Evolutionary conservation across 1,140 invertebrate genomes (phyloP).

Genomic region (Saccostrea glomerata): DNA sequence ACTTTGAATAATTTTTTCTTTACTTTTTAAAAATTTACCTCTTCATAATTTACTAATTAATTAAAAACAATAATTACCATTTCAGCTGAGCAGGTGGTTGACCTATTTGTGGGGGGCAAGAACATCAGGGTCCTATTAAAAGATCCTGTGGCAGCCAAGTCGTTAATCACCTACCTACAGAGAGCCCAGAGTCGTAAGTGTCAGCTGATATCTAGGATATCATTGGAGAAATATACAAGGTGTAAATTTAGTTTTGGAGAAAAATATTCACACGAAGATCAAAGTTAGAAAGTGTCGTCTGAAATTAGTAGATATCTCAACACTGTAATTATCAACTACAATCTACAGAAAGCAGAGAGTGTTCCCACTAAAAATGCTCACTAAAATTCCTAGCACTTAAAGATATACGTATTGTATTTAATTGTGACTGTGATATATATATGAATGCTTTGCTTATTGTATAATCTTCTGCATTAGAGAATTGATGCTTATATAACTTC

Average conservation of each 20-base stretch:
- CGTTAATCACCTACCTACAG: not conserved
- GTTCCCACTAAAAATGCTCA: no score
- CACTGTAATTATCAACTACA: not conserved
- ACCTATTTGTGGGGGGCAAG: not conserved
- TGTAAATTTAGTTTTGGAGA: not conserved
- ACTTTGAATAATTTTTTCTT: no score
- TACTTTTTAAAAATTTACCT: no score
- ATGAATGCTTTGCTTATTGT: no score
- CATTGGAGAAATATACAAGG: not conserved
- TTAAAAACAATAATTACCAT: not conserved
- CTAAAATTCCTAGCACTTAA: no score
- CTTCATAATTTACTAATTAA: no score
- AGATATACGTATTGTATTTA: no score
- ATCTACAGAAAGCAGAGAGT: no score
- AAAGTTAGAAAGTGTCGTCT: not conserved
- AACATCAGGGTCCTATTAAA: not conserved
- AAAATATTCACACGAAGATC: not conserved
- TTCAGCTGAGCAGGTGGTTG: slow-evolving; percentile 21
- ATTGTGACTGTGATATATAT: no score
- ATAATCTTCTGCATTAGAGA: no score
- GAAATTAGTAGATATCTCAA: not conserved
- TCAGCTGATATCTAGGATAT: not conserved
- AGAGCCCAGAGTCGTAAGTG: not conserved
- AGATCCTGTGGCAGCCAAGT: not conserved
- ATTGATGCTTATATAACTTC: no score